Percentiles rank a stretch among this genome's conserved stretches.
phyloP scores from a whole-genome alignment of 2,797 vertebrate genomes.

The Tolypeutes matacus region DNA sequence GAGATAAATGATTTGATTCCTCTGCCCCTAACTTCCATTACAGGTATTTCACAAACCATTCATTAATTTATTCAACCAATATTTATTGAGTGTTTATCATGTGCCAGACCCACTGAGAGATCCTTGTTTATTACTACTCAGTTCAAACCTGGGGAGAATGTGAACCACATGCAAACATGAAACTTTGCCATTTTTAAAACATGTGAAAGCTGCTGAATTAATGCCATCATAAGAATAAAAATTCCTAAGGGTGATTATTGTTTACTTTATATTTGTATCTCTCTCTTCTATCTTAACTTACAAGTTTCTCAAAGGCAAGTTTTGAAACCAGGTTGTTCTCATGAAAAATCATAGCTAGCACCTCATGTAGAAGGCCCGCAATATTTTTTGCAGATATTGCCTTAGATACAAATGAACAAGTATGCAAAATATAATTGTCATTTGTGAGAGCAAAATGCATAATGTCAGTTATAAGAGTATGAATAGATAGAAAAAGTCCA shows the following conservation, averaged over 20 bases:
- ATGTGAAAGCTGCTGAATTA: neutral
- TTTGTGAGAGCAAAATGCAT: conserved; percentile 6
- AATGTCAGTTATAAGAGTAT: neutral
- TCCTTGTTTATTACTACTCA: neutral
- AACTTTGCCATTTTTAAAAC: neutral
- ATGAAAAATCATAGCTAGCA: neutral
- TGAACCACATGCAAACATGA: neutral
- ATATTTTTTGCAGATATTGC: neutral
- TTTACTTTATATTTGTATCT: neutral
- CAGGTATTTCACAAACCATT: neutral
- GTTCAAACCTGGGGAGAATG: neutral
- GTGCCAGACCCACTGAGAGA: neutral
- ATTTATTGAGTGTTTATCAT: neutral
- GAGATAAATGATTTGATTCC: neutral
- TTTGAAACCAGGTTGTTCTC: neutral
- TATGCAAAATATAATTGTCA: neutral
- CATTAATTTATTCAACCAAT: neutral
- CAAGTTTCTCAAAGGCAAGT: neutral
- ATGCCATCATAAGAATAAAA: neutral
- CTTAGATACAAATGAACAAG: neutral
- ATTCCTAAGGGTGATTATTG: neutral
- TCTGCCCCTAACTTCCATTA: neutral
- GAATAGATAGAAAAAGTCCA: neutral
- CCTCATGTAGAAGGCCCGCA: neutral
- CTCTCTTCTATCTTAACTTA: neutral